phyloP scores from a whole-genome alignment of 2,113 vertebrate genomes.

The Lasiurus cinereus region DNA sequence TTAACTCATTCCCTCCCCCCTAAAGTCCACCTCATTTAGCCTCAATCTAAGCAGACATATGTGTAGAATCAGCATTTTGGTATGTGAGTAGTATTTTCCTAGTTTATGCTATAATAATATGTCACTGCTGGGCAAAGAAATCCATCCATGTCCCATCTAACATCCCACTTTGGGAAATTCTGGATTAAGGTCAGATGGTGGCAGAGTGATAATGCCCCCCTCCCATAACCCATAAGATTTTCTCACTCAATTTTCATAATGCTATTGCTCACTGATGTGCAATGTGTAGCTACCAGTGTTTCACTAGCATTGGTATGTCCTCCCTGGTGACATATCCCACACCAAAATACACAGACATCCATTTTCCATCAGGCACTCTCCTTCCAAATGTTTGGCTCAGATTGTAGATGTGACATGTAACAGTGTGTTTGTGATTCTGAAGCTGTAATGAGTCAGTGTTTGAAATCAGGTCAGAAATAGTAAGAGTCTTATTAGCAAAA shows the following conservation, averaged over 20 bases:
- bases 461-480: conserved; percentile 33
- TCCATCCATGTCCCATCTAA: neutral
- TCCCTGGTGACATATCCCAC: neutral
- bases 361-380: neutral
- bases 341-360: neutral
- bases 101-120: neutral
- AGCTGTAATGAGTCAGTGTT: conserved; percentile 15
- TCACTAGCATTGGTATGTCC: neutral
- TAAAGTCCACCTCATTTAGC: neutral
- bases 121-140: neutral
- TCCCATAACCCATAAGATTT: neutral
- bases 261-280: neutral
- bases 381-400: neutral
- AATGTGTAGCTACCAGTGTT: neutral
- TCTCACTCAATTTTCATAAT: neutral
- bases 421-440: neutral
- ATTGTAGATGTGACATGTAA: neutral
- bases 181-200: neutral
- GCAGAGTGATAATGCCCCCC: neutral
- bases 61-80: neutral
- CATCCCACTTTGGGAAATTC: neutral
- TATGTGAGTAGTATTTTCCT: neutral
- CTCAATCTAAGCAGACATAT: neutral
- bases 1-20: neutral
- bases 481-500: neutral